A percentile compares a stretch with the other conserved stretches of the same genome.
These are phyloP conservation scores for Elgaria multicarinata DNA, from an alignment of 2,113 vertebrate genomes.

Conservation along the genomic window DNA sequence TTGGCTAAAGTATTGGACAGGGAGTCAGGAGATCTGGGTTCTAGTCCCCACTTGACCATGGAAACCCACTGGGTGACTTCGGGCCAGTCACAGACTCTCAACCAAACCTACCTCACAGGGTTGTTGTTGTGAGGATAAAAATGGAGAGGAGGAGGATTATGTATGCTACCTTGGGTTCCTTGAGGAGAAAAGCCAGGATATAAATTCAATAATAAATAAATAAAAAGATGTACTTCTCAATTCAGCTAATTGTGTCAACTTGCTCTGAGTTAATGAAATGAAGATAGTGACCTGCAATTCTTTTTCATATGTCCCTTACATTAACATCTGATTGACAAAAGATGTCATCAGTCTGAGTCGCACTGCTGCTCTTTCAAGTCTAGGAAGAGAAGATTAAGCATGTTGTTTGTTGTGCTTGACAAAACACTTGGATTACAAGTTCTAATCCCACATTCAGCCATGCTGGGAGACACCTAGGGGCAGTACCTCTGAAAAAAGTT, in stretches of 20 bases:
- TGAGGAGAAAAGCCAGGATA: no score
- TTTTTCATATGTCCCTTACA: not conserved
- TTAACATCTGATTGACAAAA: not conserved
- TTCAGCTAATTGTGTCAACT: not conserved
- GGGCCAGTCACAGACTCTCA: no score
- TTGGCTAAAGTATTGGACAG: no score
- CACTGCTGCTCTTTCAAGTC: no score
- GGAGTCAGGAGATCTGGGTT: no score
- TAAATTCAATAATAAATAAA: no score
- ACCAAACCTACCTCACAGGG: no score
- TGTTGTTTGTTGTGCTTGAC: not conserved
- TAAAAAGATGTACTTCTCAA: not conserved
- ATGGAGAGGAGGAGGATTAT: no score
- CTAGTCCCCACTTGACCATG: no score
- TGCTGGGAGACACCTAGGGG: not conserved
- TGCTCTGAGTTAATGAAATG: not conserved
- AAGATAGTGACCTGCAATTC: not conserved
- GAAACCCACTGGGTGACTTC: no score
- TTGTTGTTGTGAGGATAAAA: no score
- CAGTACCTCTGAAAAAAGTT: not conserved
- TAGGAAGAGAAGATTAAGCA: not conserved
- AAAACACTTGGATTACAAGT: not conserved
- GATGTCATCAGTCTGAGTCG: not conserved
- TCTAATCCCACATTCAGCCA: not conserved
- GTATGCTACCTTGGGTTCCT: no score